Base-by-base conservation (phyloP, 2,888 invertebrate species). In the Oscheius sp. region DNA sequence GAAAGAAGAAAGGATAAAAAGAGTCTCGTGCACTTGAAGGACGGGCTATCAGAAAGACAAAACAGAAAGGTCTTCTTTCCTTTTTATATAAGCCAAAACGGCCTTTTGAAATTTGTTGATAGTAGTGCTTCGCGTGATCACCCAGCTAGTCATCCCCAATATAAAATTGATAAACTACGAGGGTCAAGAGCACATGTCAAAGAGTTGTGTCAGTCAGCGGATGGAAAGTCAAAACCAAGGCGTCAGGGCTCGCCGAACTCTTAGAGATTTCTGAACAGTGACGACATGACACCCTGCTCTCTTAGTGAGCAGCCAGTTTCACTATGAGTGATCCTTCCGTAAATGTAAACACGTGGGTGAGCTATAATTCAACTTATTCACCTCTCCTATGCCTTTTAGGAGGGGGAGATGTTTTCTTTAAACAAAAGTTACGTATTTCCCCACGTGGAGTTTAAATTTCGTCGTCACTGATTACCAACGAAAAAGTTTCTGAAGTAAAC, bases 151-250 rank as follows among this genome's bases (percentile, higher is more conserved):
- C 29, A 13, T 13, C 29, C n/a, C n/a, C 25, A n/a, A 25, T 25
- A 23, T 25, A 58, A 58, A n/a, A 16, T 29, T 29, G 58, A 58
- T 58, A 58, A 58, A 58, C 58, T 35, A 35, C 58, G 49, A 7
- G 49, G 49, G 49, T 49, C 21, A 16, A 16, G 49, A 49, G 49
- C n/a, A 18, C 49, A 49, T 9, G 35, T 3, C 3, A 3, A 35
- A 35, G 35, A 35, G 5, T 3, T 6, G 53, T 12, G 21, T 12
- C 21, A 53, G 53, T 21, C 35, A 35, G 35, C 35, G 23, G 53
- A 53, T 18, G 53, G 53, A 53, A 18, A 18, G 21, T 25, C 53
- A 53, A 21, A 12, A 2, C n/a, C n/a, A 25, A 53, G n/a, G n/a
- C n/a, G 2, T 29, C 58, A 27, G n/a, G 27, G 16, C 2, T 2